A percentile compares a stretch with the other conserved stretches of the same genome.
phyloP scores from a whole-genome alignment of 2,797 vertebrate genomes.

The Hippocampus kuda region DNA sequence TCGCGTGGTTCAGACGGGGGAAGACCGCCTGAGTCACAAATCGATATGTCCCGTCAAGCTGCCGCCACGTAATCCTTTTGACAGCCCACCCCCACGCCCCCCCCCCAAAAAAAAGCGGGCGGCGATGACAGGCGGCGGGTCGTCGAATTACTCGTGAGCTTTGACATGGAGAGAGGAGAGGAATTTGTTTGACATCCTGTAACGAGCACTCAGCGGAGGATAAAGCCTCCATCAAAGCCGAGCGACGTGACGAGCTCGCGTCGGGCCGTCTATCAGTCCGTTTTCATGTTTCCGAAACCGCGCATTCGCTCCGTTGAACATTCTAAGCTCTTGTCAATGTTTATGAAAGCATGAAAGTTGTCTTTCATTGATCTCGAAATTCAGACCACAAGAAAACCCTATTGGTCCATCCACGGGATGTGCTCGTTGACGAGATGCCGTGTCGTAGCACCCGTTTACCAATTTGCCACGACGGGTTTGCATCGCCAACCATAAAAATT shows the following conservation, averaged over 20 bases:
- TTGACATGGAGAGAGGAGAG: background rate
- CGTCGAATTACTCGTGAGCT: background rate
- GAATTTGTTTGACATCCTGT: constrained; percentile 2
- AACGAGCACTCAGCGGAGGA: background rate
- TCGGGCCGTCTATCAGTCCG: no score
- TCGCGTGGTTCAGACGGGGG: constrained; percentile 25
- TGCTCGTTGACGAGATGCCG: background rate
- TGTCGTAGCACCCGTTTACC: background rate
- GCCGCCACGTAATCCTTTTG: constrained; percentile 52
- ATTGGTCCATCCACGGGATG: background rate
- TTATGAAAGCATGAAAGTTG: no score
- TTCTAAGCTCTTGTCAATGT: no score
- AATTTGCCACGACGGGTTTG: background rate
- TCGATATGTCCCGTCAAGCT: constrained; percentile 53
- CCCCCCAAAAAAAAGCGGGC: background rate
- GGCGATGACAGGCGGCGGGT: background rate
- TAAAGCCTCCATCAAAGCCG: background rate
- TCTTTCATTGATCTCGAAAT: background rate
- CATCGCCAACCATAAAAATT: background rate
- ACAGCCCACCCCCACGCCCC: constrained; percentile 12
- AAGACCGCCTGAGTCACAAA: constrained; percentile 59
- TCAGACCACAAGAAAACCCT: background rate
- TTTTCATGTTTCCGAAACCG: no score
- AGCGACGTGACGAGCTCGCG: background rate
- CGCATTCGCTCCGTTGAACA: no score